Conservation (phyloP, 2,888 invertebrate genomes). For the Oxystoma pomonae region DNA sequence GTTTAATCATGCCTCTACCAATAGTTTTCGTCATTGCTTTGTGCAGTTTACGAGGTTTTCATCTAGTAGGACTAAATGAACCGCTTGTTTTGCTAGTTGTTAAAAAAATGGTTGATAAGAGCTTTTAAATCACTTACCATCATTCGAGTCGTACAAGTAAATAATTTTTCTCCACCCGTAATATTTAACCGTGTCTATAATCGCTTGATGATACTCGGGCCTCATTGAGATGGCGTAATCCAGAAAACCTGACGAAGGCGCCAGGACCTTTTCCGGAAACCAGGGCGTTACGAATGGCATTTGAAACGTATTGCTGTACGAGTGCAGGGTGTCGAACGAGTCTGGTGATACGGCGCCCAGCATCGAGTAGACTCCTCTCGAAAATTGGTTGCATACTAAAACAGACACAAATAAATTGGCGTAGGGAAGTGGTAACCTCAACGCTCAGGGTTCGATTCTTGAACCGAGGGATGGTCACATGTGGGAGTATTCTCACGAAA, state of each 20-base stretch:
- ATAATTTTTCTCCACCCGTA: constrained; percentile 89
- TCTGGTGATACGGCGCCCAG: constrained; percentile 88
- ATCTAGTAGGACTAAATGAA: too few species aligned
- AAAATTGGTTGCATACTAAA: constrained; percentile 87
- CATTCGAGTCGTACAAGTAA: constrained; percentile 87
- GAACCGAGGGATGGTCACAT: too few species aligned
- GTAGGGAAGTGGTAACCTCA: too few species aligned
- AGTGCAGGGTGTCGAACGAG: constrained; percentile 91
- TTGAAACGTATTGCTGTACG: constrained; percentile 92
- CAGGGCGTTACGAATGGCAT: constrained; percentile 93
- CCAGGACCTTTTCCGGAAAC: constrained; percentile 87
- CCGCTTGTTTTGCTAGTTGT: too few species aligned
- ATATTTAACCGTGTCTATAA: constrained; percentile 89
- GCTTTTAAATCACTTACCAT: constrained; percentile 60
- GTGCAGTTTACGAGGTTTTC: too few species aligned
- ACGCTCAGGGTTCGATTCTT: too few species aligned
- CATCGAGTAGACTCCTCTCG: constrained; percentile 85
- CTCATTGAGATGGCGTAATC: constrained; percentile 92
- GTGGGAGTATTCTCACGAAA: too few species aligned
- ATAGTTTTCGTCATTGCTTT: too few species aligned
- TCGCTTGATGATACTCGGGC: constrained; percentile 92
- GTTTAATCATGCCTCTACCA: too few species aligned
- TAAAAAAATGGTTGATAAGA: too few species aligned
- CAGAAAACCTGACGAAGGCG: constrained; percentile 83
- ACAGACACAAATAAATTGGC: constrained; percentile 21